Base-by-base conservation (phyloP, 2,113 vertebrate genomes). In the Ranitomeya imitator region DNA sequence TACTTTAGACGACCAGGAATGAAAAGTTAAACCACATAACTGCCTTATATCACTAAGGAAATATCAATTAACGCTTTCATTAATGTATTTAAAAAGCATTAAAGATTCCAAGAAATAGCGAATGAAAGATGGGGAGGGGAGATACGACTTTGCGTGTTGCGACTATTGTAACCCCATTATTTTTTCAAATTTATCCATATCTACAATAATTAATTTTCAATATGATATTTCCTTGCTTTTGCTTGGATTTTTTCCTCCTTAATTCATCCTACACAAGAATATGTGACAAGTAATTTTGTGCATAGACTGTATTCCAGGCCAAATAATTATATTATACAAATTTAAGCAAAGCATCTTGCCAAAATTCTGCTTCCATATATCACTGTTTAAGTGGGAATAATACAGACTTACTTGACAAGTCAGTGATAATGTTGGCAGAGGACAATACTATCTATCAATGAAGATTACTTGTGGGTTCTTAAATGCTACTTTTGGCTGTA, bases 301-400 rank as follows among this genome's bases (percentile, higher is more conserved):
- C 23, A 4, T 19, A 37, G 6, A 10, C 78, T 60, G 23, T 57
- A 57, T 57, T 74, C 23, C 51, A 55, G 13, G n/a, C 26, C 54
- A 74, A 85, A 85, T 45, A 26, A 60, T 85, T 55, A 45, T 15
- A 84, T 61, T 76, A 74, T 59, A 85, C 83, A 76, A 85, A 85
- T 69, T 67, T 54, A 85, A 71, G 51, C 67, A 73, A 85, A 74
- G 84, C n/a, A 55, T 57, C 23, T 76, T 55, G 69, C 69, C 84
- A 74, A 85, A 74, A 74, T 57, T 21, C 37, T 60, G 54, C 52
- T 23, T 23, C 23, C n/a, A 74, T 85, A 18, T 74, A 85, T 85
- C 71, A 85, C 67, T 10, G 31, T 85, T 59, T 37, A 85, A 59
- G 69, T 85, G 84, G 52, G 71, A 85, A 85, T 85, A 85, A 85